Base-by-base conservation (phyloP, 2,797 vertebrate genomes). In the Notamacropus eugenii region DNA sequence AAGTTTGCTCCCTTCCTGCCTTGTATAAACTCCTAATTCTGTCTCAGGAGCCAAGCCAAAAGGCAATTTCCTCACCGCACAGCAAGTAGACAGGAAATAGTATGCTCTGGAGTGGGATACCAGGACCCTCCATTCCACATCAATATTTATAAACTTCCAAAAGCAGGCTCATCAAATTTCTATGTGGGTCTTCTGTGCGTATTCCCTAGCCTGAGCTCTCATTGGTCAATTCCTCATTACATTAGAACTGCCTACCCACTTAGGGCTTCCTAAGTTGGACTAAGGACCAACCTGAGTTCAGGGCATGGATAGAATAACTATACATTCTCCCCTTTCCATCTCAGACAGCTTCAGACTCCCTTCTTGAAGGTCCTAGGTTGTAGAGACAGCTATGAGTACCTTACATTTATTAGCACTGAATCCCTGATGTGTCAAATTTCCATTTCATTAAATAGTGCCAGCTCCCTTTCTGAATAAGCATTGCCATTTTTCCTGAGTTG, bases 401-500 rank as follows among this genome's bases (percentile, higher is more conserved):
- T 40, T 82, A 24, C 10, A 40, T 82, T 82, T 82, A 46, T 46
- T 34, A 55, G 19, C 34, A 55, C 0, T 54, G 9, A 54, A 58
- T 34, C 28, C 93, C 50, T 93, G 57, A 3, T 56, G 27, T 40
- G 12, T n/a, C 93, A 3, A 67, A 91, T 52, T 74, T 95, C 57
- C 58, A 13, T 82, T 92, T 90, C 28, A 11, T 31, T 92, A 0
- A 19, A 40, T 46, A 93, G 31, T 11, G 0, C 52, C 40, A 4
- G 46, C 14, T 56, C 4, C 46, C 11, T 94, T 93, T 90, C 50
- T 95, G 55, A 5, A 24, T 91, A 31, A 54, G 14, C 8, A 5
- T 29, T 5, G 93, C 59, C 55, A 82, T 94, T 87, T 92, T 95
- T 90, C 95, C 90, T 91, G 62, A 54, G 67, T 59, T 96, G 58